Evolutionary conservation across 2,888 invertebrate genomes (phyloP), one percentile per base, ranked within the genome.

Genomic region (Tipula lateralis): DNA sequence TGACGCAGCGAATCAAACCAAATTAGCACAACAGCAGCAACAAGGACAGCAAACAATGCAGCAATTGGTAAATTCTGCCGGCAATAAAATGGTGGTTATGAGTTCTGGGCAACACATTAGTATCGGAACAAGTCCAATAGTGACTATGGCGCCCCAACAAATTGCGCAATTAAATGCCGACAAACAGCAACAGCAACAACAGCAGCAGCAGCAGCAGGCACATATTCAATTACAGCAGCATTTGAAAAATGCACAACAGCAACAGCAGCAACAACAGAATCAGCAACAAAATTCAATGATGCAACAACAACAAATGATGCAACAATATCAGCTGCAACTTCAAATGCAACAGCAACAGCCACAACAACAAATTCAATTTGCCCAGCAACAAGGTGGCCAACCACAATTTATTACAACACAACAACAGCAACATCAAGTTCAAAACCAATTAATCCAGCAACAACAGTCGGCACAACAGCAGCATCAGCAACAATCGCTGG

Each of bases 1-100:
- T 88, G 86, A 95, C 88, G 94, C 94, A 0, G 94, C 94, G 5
- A 95, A 94, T 89, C 94, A 94, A 88, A 94, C 94, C 19, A 86
- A 86, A 85, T 32, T 85, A 1, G 86, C 39, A 9, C 84, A 84
- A 32, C 34, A 85, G 84, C 86, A 86, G 29, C 86, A 86, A 24
- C 89, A 89, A 85, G 86, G 85, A 34, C 86, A 85, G 34, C 88
- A 88, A 30, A 90, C 87, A 85, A 90, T 91, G 29, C 94, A 94
- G 88, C 92, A 91, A 87, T 89, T 92, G 44, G 91, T 92, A 12
- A 90, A 90, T 29, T 87, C 91, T 32, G 89, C 88, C 3, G 90
- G 91, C 84, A 92, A 91, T 86, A 92, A 92, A 87, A 90, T 90
- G 90, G 90, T 90, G 34, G 89, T 90, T 16, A 90, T 90, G 90